phyloP scores from a whole-genome alignment of 1,140 invertebrate species.

The Cydia strobilella region DNA sequence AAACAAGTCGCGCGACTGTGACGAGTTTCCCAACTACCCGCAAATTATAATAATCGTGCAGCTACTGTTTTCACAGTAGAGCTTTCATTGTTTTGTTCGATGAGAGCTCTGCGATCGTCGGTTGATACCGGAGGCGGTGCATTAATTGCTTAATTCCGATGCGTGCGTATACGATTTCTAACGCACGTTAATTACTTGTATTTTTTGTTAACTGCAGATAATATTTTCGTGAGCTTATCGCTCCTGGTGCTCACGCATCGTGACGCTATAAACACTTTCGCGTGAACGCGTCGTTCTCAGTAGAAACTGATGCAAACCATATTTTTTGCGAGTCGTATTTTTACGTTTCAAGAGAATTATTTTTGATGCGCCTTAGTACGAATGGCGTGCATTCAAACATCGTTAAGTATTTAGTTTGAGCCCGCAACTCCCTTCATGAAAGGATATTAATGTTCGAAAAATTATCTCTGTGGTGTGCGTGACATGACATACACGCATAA shows the following conservation, averaged over 20 bases:
- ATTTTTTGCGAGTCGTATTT: constrained; percentile 17
- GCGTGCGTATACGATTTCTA: constrained; percentile 73
- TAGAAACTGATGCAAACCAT: constrained; percentile 38
- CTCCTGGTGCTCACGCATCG: constrained; percentile 59
- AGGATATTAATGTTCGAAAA: constrained; percentile 60
- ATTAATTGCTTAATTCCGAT: constrained; percentile 77
- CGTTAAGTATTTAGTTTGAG: constrained; percentile 51
- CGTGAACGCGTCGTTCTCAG: constrained; percentile 44
- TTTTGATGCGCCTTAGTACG: constrained; percentile 33
- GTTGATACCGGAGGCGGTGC: constrained; percentile 62
- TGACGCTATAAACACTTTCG: constrained; percentile 67
- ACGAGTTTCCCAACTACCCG: constrained; percentile 56
- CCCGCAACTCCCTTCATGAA: constrained; percentile 63
- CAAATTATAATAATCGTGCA: constrained; percentile 59
- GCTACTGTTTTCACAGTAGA: constrained; percentile 64
- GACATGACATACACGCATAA: constrained; percentile 43
- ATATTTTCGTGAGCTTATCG: constrained; percentile 71
- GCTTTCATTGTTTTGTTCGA: constrained; percentile 62
- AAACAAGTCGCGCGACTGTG: constrained; percentile 61
- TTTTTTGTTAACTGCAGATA: constrained; percentile 66
- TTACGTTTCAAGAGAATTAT: background rate
- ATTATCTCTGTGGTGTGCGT: constrained; percentile 50
- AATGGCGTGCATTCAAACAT: constrained; percentile 48
- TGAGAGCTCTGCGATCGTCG: constrained; percentile 68
- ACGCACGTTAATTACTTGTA: constrained; percentile 66